Evolutionary conservation across 64 coral and sea anemone genomes (phyloP), one percentile per base, ranked within the genome.

Genomic region (Stichodactyla mertensii): DNA sequence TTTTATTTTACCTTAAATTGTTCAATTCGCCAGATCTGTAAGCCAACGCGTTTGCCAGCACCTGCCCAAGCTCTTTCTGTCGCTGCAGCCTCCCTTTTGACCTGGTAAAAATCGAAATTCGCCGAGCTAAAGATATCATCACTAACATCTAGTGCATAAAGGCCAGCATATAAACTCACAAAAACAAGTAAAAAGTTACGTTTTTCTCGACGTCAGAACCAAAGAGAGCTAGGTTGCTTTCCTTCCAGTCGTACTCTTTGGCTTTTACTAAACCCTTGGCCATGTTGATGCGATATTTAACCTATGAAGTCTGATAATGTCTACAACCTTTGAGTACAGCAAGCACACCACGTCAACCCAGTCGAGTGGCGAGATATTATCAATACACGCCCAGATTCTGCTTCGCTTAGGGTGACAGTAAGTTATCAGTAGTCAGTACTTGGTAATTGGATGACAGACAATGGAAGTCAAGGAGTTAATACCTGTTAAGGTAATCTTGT

Each of bases 11-110:
- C 95, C 92, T 98, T 98, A 61, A 98, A 98, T 70, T 98, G 71
- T n/a, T 91, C 95, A 69, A 98, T 94, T 64, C 95, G 85, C 95
- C 95, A 98, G 16, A 98, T 98, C 84, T 92, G 81, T 16, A 94
- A 0, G 10, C 92, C 95, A 8, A 64, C 45, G 77, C 80, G 90
- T 24, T 85, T 54, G 23, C 95, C 95, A 61, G 87, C 84, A 1
- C 92, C 87, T 74, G 84, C 77, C 95, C 95, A 98, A 19, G 92
- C 95, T 85, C 86, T 92, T 58, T 98, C 95, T 9, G 67, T 87
- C 52, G 24, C 11, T 15, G 95, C 95, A 31, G 92, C 85, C 26
- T 88, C 90, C 77, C 89, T 91, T 71, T 98, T 98, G 4, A 98
- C 92, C 95, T 98, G 10, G 10, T 12, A 81, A 23, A 81, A 45